phyloP scores from a whole-genome alignment of 1,140 invertebrate genomes.

The Tigriopus japonicus region DNA sequence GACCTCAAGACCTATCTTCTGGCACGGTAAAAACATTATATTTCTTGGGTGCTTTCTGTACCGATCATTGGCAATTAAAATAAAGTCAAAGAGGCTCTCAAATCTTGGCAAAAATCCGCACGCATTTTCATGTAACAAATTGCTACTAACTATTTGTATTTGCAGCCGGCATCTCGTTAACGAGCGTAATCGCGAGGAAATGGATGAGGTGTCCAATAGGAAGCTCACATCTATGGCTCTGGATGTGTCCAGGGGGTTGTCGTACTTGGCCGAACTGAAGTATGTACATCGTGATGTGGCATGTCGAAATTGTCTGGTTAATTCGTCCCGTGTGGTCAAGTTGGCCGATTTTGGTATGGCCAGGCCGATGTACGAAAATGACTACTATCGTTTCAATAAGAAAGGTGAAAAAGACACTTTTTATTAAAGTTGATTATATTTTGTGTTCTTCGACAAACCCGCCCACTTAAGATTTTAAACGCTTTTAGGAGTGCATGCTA shows the following conservation, averaged over 20 bases:
- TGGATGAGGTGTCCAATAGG: conserved; percentile 50
- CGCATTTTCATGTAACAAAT: no score
- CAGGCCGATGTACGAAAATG: conserved; percentile 61
- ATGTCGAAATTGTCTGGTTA: conserved; percentile 70
- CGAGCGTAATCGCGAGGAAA: conserved; percentile 35
- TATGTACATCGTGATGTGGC: conserved; percentile 70
- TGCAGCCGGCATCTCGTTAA: conserved; percentile 51
- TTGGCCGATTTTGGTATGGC: conserved; percentile 87
- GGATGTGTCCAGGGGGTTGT: conserved; percentile 63
- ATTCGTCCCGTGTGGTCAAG: conserved; percentile 56
- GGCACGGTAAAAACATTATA: conserved; percentile 25
- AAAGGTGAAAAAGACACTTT: conserved; percentile 34
- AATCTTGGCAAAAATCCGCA: no score
- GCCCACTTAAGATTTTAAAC: no score
- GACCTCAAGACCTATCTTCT: conserved; percentile 57
- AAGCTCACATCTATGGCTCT: conserved; percentile 63
- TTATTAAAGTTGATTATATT: neutral
- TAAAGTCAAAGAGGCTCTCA: no score
- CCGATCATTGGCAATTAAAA: no score
- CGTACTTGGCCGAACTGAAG: conserved; percentile 53
- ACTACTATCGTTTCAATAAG: conserved; percentile 67
- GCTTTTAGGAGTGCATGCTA: no score
- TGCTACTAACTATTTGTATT: no score
- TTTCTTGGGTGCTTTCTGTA: neutral
- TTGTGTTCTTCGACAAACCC: no score